phyloP scores from a whole-genome alignment of 1,140 invertebrate genomes.

The Wasmannia auropunctata region DNA sequence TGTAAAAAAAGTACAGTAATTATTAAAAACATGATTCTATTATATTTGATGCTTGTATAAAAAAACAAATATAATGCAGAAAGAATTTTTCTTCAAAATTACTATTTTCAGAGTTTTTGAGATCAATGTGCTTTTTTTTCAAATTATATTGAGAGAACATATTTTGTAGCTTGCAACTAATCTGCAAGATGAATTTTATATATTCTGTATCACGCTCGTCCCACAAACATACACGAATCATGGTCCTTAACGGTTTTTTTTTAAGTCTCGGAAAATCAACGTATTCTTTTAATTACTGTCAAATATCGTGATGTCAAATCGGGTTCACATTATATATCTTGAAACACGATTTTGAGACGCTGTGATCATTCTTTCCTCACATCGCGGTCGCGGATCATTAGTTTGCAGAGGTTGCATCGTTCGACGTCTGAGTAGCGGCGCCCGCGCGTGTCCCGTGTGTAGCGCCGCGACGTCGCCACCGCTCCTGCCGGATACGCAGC shows the following conservation, averaged over 20 bases:
- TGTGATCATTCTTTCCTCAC: not conserved
- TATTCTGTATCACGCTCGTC: not conserved
- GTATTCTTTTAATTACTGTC: not conserved
- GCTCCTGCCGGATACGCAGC: slow-evolving; percentile 87
- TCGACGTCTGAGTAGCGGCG: slow-evolving; percentile 92
- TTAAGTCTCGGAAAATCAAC: not conserved
- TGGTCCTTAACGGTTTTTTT: not conserved
- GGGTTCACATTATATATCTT: not conserved
- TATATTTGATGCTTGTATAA: not conserved
- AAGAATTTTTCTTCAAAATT: not conserved
- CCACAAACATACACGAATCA: not conserved
- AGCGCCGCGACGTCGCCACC: slow-evolving; percentile 84
- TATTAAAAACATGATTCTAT: not conserved
- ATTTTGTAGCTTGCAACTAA: not conserved
- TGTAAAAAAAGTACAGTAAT: not conserved
- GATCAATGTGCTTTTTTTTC: not conserved
- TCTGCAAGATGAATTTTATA: not conserved
- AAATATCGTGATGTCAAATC: not conserved
- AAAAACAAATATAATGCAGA: not conserved
- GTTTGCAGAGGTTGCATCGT: slow-evolving; percentile 97
- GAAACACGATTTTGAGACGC: not conserved
- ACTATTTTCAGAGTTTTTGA: not conserved
- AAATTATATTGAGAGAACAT: not conserved
- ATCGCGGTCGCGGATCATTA: slow-evolving; percentile 76
- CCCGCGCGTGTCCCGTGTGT: slow-evolving; percentile 84